Evolutionary conservation across 2,113 vertebrate genomes (phyloP).

Genomic region (Colius striatus): DNA sequence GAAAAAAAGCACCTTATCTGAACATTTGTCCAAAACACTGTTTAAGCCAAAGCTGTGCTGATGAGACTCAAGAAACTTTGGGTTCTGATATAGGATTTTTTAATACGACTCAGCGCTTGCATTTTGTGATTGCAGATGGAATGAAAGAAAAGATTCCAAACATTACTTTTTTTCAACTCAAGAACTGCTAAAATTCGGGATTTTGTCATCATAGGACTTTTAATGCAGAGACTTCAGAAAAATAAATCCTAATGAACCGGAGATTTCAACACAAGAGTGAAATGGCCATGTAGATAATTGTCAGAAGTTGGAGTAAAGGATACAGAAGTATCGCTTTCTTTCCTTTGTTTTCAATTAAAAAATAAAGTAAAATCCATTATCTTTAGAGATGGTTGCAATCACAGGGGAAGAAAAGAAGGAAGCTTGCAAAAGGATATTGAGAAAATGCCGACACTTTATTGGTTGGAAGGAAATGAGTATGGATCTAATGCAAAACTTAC

Average conservation of each 20-base stretch:
- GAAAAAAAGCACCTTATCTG: not conserved
- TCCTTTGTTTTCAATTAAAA: slow-evolving; percentile 2
- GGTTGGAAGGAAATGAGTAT: slow-evolving; percentile 12
- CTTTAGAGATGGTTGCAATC: not conserved
- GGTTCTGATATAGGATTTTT: not conserved
- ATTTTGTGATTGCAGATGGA: not conserved
- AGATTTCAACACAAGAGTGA: not conserved
- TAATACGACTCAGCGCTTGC: not conserved
- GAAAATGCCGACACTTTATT: not conserved
- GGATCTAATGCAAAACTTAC: not conserved
- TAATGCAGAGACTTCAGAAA: not conserved
- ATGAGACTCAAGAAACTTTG: not conserved
- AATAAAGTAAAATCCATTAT: not conserved
- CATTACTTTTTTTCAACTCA: not conserved
- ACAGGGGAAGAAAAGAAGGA: not conserved
- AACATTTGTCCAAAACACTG: not conserved
- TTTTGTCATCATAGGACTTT: not conserved
- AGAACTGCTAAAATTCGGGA: not conserved
- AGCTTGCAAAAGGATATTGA: not conserved
- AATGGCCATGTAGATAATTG: not conserved
- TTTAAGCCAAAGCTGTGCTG: not conserved
- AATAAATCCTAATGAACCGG: not conserved
- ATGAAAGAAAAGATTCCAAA: not conserved
- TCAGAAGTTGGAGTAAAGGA: not conserved
- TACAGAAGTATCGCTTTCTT: not conserved